Evolutionary conservation across 2,888 invertebrate species (phyloP), one percentile per base, ranked within the genome.

Genomic region (Drosophila subsilvestris): DNA sequence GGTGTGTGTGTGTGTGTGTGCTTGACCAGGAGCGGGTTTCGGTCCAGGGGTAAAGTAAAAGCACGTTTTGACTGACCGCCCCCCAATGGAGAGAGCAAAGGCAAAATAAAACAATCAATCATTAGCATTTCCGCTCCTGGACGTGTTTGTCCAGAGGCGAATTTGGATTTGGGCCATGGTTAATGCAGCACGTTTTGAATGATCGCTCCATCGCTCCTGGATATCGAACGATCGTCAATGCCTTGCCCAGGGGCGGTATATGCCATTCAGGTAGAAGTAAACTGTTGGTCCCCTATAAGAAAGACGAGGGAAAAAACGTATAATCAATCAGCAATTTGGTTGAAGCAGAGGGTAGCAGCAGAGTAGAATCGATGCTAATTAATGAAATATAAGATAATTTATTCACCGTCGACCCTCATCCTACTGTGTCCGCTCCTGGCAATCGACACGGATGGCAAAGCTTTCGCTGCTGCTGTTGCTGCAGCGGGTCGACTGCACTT

Each of bases 401-500:
- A 53, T 8, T 10, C n/a, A 12, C 37, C 25, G 4, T 4, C 22
- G 22, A 10, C 43, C 17, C 20, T n/a, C n/a, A 5, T 9, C 37
- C 18, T 10, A 18, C 8, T 18, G 29, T 49, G 12, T 50, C 29
- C 61, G 61, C 61, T 62, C 49, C 70, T 69, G 69, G 17, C 17
- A 50, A 42, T 18, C n/a, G 59, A 32, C 42, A 43, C 49, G 27
- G 48, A 62, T 62, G 48, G 42, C 29, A 29, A 68, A 49, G 43
- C 65, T 72, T 51, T 71, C 45, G 27, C 57, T 42, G 20, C 27
- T 43, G 25, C 10, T 37, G 20, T 20, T 8, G 5, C 18, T 37
- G 12, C 29, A 29, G 50, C 51, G 29, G 42, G 25, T 29, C 37
- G 48, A 55, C 49, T 74, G 75, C 68, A 65, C 54, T 65, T 60